phyloP scores from a whole-genome alignment of 2,113 vertebrate genomes.

The Neomonachus schauinslandi region DNA sequence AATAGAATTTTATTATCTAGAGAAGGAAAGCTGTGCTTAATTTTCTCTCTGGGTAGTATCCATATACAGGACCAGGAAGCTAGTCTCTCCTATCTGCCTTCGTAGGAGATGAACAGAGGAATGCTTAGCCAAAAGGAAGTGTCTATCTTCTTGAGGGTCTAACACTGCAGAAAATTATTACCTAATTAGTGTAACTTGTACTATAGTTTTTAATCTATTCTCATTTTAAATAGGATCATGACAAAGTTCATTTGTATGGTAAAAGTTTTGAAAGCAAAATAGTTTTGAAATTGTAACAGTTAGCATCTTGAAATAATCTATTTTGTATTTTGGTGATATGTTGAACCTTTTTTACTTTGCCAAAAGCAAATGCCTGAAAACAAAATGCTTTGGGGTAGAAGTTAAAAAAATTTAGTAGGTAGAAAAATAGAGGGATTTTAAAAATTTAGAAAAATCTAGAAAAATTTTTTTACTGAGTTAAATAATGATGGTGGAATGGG shows the following conservation, averaged over 20 bases:
- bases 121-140: constrained; percentile 51
- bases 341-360: constrained; percentile 77
- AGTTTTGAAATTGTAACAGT: background rate
- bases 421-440: constrained; percentile 68
- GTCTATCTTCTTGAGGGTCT: background rate
- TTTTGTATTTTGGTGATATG: constrained; percentile 76
- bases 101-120: background rate
- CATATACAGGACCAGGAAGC: background rate
- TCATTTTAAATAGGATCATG: constrained; percentile 72
- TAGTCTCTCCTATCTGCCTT: background rate
- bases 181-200: constrained; percentile 54
- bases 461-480: constrained; percentile 60
- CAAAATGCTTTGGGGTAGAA: constrained; percentile 74
- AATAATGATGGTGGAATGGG: background rate
- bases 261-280: constrained; percentile 71
- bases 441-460: constrained; percentile 37
- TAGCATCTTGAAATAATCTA: constrained; percentile 73
- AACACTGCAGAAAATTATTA: constrained; percentile 63
- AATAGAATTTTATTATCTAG: constrained; percentile 67
- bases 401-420: constrained; percentile 80
- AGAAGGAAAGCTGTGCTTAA: constrained; percentile 45
- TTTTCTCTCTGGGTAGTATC: constrained; percentile 9
- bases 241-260: constrained; percentile 71
- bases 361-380: constrained; percentile 78
- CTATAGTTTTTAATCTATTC: constrained; percentile 59